Conservation (phyloP, 2,113 vertebrate species). For the Chrysochloris asiatica region DNA sequence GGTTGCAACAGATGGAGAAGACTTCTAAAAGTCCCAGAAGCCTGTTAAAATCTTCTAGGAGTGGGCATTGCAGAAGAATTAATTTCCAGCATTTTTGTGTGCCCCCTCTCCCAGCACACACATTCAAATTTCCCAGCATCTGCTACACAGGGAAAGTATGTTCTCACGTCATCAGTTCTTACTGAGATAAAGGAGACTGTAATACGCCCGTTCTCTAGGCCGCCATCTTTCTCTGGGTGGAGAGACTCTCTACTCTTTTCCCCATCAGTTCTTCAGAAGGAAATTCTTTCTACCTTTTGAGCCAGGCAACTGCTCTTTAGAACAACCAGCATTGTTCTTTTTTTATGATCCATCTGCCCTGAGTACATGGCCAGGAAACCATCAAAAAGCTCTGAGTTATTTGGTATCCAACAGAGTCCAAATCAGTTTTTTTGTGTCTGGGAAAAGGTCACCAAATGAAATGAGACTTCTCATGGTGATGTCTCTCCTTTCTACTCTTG, state of each 20-base stretch:
- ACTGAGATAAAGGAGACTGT: not conserved
- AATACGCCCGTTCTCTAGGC: not conserved
- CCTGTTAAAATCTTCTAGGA: conserved; percentile 17
- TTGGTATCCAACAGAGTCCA: accelerated
- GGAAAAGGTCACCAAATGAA: conserved; percentile 31
- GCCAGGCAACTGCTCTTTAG: not conserved
- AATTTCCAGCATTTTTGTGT: not conserved
- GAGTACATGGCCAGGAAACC: conserved; percentile 64
- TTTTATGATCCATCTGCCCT: conserved; percentile 23
- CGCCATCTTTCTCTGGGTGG: not conserved
- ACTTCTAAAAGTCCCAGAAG: not conserved
- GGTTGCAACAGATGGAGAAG: not conserved
- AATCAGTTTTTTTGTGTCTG: conserved; percentile 58
- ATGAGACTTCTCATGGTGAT: conserved; percentile 41
- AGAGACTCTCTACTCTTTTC: not conserved
- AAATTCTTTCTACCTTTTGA: not conserved
- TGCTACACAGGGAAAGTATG: not conserved
- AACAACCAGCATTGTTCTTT: not conserved
- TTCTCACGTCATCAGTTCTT: not conserved
- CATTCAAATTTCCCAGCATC: not conserved
- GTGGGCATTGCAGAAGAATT: not conserved
- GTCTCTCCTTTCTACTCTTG: not conserved
- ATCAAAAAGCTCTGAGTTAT: conserved; percentile 50
- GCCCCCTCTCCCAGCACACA: not conserved
- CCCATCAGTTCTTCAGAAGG: not conserved